These are phyloP conservation scores for Genyomyrus donnyi DNA, from an alignment of 2,113 vertebrate genomes.

Conservation along the genomic window DNA sequence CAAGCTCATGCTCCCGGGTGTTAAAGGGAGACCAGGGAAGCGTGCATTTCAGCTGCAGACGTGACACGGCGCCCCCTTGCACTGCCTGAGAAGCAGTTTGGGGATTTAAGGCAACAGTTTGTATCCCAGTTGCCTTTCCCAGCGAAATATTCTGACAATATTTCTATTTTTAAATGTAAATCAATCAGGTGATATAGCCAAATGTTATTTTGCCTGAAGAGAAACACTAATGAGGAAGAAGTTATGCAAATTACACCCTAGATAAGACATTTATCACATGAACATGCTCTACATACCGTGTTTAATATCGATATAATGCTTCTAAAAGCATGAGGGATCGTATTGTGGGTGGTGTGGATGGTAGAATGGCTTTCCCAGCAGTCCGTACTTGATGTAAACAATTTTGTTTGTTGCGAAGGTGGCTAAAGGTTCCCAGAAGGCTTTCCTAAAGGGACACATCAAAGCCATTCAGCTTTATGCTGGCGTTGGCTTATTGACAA, in stretches of 20 bases:
- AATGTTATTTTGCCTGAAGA: not conserved
- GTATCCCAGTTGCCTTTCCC: not conserved
- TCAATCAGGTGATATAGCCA: not conserved
- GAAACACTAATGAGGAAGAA: not conserved
- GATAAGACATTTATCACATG: not conserved
- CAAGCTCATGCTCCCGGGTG: not conserved
- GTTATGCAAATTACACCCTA: not conserved
- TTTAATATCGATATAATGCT: not conserved
- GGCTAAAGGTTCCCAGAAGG: not conserved
- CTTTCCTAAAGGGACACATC: not conserved
- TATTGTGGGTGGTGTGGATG: not conserved
- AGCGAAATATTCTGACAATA: not conserved
- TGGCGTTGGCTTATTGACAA: not conserved
- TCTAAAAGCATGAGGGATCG: not conserved
- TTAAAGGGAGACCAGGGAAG: not conserved
- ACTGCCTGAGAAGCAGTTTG: not conserved
- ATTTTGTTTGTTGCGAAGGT: not conserved
- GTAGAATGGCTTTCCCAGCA: not conserved
- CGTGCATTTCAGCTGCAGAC: not conserved
- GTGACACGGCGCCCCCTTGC: not conserved
- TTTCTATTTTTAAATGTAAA: not conserved
- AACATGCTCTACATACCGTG: not conserved
- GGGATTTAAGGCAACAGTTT: not conserved
- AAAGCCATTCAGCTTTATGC: not conserved
- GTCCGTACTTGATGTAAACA: not conserved